These are phyloP conservation scores for Epizoanthus rinbou DNA, from an alignment of 92 coral and sea anemone genomes.

Conservation along the genomic window DNA sequence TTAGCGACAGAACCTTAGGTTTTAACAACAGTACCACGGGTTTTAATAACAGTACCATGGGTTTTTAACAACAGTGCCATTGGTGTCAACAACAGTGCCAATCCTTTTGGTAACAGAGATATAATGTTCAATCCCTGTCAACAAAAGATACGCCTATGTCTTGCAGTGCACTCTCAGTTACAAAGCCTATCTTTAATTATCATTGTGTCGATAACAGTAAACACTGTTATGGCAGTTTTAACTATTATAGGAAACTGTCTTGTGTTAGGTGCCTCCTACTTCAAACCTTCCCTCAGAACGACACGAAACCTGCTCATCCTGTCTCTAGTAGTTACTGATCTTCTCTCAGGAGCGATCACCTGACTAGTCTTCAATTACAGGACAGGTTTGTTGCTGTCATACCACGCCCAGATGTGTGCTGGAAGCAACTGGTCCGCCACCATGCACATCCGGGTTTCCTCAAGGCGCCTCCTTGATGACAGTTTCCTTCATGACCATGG, in stretches of 20 bases:
- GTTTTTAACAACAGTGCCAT: not conserved
- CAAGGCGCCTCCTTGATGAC: not conserved
- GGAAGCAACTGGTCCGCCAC: not conserved
- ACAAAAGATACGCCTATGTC: not conserved
- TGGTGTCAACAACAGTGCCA: not conserved
- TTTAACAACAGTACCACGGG: not conserved
- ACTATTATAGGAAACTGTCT: not conserved
- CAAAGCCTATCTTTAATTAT: not conserved
- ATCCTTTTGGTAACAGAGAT: not conserved
- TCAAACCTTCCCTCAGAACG: not conserved
- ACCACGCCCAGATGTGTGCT: not conserved
- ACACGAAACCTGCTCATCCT: not conserved
- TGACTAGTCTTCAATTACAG: not conserved
- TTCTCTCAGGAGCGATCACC: not conserved
- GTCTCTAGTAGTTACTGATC: not conserved
- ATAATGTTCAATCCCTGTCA: not conserved
- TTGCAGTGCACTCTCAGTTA: not conserved
- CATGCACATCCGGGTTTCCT: not conserved
- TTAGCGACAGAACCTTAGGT: not conserved
- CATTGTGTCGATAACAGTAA: not conserved
- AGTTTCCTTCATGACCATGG: not conserved
- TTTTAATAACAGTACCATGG: not conserved
- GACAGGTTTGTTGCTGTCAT: not conserved
- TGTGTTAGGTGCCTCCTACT: not conserved
- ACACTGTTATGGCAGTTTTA: not conserved